Evolutionary conservation across 1,140 invertebrate species (phyloP).

Genomic region (Pissodes strobi): DNA sequence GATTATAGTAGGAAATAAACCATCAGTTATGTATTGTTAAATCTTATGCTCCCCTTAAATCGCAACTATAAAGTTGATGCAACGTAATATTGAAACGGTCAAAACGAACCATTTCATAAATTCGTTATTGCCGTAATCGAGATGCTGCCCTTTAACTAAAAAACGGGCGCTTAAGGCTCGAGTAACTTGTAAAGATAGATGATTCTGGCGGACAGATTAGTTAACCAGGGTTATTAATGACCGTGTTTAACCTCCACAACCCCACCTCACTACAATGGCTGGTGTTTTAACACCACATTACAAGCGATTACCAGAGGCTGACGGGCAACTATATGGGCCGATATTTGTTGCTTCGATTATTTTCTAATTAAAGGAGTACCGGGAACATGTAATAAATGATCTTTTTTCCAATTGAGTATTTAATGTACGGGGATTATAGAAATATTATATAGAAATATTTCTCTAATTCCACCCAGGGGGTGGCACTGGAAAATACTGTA

Average conservation of each 20-base stretch:
- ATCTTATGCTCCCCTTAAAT: no score
- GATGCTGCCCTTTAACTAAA: constrained; percentile 19
- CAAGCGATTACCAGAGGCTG: constrained; percentile 47
- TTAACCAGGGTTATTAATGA: constrained; percentile 58
- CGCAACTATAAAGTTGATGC: no score
- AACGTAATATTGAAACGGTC: not conserved
- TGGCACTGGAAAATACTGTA: no score
- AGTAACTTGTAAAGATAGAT: constrained; percentile 59
- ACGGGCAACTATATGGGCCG: constrained; percentile 6
- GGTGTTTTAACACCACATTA: constrained; percentile 57
- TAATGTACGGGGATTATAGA: no score
- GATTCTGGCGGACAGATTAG: constrained; percentile 55
- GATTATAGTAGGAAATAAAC: no score
- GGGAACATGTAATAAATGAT: no score
- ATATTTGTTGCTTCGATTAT: constrained; percentile 25
- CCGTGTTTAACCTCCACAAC: constrained; percentile 56
- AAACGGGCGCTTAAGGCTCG: constrained; percentile 28
- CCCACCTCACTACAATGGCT: constrained; percentile 54
- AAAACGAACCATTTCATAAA: constrained; percentile 44
- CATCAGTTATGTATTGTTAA: no score
- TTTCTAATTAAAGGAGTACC: constrained; percentile 19
- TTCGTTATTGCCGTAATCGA: constrained; percentile 51
- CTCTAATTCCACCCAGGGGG: no score
- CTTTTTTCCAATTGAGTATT: no score
- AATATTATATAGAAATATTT: no score